Evolutionary conservation across 1,140 invertebrate genomes (phyloP).

Genomic region (Temnothorax curvispinosus): DNA sequence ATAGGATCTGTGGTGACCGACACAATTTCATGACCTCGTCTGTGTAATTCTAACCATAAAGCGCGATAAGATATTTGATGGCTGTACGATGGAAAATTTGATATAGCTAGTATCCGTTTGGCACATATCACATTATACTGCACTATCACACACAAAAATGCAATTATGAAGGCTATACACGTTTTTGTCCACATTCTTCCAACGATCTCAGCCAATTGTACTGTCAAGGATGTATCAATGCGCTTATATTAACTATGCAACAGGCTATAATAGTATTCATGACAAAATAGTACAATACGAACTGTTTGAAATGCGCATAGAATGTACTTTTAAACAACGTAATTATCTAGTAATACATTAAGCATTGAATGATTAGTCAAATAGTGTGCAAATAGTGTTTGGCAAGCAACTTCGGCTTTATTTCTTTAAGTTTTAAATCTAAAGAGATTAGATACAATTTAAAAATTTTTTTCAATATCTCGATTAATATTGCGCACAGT

Average conservation of each 20-base stretch:
- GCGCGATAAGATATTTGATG: slow-evolving; percentile 45
- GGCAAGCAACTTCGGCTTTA: background rate
- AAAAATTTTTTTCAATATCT: background rate
- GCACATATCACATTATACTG: background rate
- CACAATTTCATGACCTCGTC: slow-evolving; percentile 58
- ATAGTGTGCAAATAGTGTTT: background rate
- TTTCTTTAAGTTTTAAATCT: background rate
- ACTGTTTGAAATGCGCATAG: slow-evolving; percentile 9
- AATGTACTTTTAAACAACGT: background rate
- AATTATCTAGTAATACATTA: background rate
- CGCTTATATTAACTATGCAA: background rate
- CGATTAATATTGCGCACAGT: background rate
- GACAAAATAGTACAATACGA: background rate
- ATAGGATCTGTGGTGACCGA: slow-evolving; percentile 21
- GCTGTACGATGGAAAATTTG: slow-evolving; percentile 28
- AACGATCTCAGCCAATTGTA: background rate
- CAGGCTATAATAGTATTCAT: background rate
- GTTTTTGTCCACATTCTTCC: slow-evolving; percentile 17
- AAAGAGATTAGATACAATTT: background rate
- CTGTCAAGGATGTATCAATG: background rate
- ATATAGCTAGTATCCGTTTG: slow-evolving; percentile 41
- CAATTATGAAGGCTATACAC: background rate
- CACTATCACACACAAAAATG: slow-evolving; percentile 12
- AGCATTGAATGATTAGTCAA: background rate
- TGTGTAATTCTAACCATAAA: slow-evolving; percentile 12